These are phyloP conservation scores for Ommatoiulus sabulosus DNA, from an alignment of 2,888 invertebrate species.

Conservation along the genomic window DNA sequence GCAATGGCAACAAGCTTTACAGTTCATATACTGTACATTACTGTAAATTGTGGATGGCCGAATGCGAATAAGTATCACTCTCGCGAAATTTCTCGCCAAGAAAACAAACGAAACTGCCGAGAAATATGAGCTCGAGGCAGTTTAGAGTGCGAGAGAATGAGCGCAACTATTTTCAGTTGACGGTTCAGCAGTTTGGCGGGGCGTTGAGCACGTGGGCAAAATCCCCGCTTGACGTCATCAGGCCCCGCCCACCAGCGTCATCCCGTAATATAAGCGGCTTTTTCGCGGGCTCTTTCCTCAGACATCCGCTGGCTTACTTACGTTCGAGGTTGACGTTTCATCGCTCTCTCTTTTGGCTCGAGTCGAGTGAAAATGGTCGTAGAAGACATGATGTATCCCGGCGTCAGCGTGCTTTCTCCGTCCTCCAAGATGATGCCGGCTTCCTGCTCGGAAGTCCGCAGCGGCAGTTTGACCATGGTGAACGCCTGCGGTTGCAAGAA, in stretches of 20 bases:
- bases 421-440: constrained; percentile 48
- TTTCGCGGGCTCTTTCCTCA: background rate
- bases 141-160: too few relatives aligned
- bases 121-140: too few relatives aligned
- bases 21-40: too few relatives aligned
- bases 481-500: background rate
- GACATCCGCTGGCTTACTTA: background rate
- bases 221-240: background rate
- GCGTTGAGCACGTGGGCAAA: background rate
- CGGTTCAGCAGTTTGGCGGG: background rate
- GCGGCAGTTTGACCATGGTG: constrained; percentile 44
- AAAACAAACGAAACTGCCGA: too few relatives aligned
- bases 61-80: too few relatives aligned
- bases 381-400: background rate
- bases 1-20: too few relatives aligned
- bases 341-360: background rate
- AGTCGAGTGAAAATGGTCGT: background rate
- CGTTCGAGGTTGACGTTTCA: background rate
- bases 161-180: background rate
- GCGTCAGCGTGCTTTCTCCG: background rate
- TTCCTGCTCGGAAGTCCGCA: constrained; percentile 45
- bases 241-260: background rate
- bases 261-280: background rate
- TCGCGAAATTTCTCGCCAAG: too few relatives aligned
- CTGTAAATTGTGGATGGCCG: too few relatives aligned